Evolutionary conservation across 2,888 invertebrate genomes (phyloP), one percentile per base, ranked within the genome.

Genomic region (Trichopoda pennipes): DNA sequence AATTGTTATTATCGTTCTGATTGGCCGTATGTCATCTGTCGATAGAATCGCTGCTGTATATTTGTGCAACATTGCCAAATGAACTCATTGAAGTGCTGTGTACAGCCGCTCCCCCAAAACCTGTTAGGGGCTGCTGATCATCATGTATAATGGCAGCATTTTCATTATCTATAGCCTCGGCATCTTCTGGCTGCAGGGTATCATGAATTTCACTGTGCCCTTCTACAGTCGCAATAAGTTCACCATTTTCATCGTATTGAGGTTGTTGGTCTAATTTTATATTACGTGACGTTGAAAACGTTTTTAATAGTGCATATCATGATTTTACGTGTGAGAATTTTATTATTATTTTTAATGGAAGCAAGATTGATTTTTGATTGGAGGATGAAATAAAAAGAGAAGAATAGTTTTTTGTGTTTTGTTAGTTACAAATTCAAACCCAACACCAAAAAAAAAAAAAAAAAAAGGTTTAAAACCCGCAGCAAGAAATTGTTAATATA

Each of bases 21-120:
- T 88, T 90, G 87, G 88, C 87, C 86, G 90, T 89, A 89, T 90
- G 90, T 90, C 90, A 90, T 90, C 90, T 90, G 49, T 90, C 90
- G 79, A 86, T 78, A 0, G 86, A 85, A 56, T 87, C 86, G 35
- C 83, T 63, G 19, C 68, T 78, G 61, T 84, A 85, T 19, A 61
- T 73, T 77, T 86, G 85, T 14, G 84, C 86, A 8, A 84, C 78
- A 17, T 86, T 88, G 38, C 88, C 81, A 17, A 80, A 89, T 12
- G 89, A 89, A 80, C 86, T 87, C 88, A 90, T 88, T 78, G 90
- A 89, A 35, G 86, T 85, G 80, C 86, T 86, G 64, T 85, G 84
- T 58, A 85, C 83, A 82, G 86, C 89, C 66, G 86, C 88, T 63
- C 85, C 86, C 38, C 89, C 90, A 74, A 89, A 89, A 79, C 86